Percentiles rank a stretch among this genome's conserved stretches.
These are phyloP conservation scores for Sylvietta virens DNA, from an alignment of 2,113 vertebrate species.

Conservation along the genomic window DNA sequence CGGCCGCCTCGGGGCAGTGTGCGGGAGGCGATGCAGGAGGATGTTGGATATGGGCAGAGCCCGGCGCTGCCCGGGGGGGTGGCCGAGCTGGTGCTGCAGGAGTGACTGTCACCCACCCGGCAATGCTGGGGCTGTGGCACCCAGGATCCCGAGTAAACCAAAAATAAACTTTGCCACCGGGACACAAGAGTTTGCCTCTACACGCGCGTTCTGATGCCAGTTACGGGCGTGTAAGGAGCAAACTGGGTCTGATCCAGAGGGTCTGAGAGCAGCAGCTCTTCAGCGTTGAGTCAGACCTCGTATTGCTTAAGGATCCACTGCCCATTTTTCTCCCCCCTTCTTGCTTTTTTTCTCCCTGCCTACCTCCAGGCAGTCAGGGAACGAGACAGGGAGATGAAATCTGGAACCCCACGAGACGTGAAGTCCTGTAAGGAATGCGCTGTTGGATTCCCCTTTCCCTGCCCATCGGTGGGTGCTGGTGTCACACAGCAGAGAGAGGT, in stretches of 20 bases:
- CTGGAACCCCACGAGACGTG: fast-evolving
- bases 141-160: background rate
- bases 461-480: fast-evolving
- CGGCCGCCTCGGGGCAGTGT: background rate
- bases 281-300: fast-evolving
- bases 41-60: fast-evolving
- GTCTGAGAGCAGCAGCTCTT: background rate
- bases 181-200: background rate
- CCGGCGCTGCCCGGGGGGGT: background rate
- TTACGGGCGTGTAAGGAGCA: background rate
- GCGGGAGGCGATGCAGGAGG: background rate
- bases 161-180: background rate
- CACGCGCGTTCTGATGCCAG: fast-evolving
- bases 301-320: background rate
- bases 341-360: background rate
- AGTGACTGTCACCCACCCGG: fast-evolving
- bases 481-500: background rate
- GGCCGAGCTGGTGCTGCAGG: background rate
- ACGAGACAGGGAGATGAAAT: background rate
- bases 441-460: background rate
- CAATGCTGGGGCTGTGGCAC: fast-evolving
- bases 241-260: background rate
- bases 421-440: fast-evolving
- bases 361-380: background rate
- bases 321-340: fast-evolving